phyloP scores from a whole-genome alignment of 1,140 invertebrate species.

The Zaprionus ghesquierei region DNA sequence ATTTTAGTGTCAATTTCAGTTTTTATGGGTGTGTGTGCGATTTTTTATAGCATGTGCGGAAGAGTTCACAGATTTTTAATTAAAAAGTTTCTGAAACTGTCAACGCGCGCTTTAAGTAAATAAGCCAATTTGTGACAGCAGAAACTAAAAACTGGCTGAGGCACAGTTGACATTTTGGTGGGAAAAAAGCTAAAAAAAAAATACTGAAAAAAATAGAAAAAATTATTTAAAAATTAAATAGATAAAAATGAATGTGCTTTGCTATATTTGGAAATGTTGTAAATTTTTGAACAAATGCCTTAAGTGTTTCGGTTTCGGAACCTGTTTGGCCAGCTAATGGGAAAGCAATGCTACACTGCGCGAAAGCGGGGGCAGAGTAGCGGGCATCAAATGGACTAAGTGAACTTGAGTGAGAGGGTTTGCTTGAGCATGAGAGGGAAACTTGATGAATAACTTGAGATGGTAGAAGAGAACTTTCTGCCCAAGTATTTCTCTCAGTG shows the following conservation, averaged over 20 bases:
- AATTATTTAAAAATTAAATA: background rate
- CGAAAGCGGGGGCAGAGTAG: background rate
- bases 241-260: slow-evolving; percentile 4
- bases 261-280: background rate
- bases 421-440: background rate
- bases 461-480: background rate
- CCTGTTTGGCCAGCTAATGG: background rate
- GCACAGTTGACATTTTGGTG: background rate
- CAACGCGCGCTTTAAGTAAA: background rate
- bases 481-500: background rate
- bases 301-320: slow-evolving; percentile 2
- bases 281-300: background rate
- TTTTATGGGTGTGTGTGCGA: background rate
- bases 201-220: background rate
- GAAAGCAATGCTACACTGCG: background rate
- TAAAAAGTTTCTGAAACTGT: background rate
- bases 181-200: background rate
- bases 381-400: too few species aligned
- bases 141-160: background rate
- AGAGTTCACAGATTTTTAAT: background rate
- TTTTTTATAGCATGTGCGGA: too few species aligned
- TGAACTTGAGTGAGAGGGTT: background rate
- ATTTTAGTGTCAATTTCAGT: background rate
- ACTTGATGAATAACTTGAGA: background rate
- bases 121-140: background rate